Evolutionary conservation across 1,140 invertebrate species (phyloP).

Genomic region (Helicoverpa zea): DNA sequence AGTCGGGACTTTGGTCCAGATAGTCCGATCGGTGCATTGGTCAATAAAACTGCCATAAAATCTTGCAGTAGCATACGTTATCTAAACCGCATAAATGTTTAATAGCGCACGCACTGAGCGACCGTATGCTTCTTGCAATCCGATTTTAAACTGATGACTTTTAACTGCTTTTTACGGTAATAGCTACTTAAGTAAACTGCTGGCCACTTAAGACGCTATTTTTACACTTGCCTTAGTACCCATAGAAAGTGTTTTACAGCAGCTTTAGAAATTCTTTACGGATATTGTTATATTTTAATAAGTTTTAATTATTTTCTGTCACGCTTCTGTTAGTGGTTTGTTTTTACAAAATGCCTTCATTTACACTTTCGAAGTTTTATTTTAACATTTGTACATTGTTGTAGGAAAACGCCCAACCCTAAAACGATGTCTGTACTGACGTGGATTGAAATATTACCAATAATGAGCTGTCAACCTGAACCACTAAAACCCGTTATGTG

Average conservation of each 20-base stretch:
- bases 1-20: slow-evolving; percentile 60
- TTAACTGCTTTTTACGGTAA: slow-evolving; percentile 73
- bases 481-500: slow-evolving; percentile 26
- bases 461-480: slow-evolving; percentile 28
- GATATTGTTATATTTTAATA: not conserved
- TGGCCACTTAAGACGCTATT: slow-evolving; percentile 72
- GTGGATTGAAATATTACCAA: slow-evolving; percentile 37
- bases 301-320: not conserved
- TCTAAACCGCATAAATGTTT: slow-evolving; percentile 82
- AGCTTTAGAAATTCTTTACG: not conserved
- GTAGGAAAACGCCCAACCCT: not conserved
- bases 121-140: slow-evolving; percentile 72
- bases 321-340: too few relatives aligned
- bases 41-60: slow-evolving; percentile 82
- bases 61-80: slow-evolving; percentile 75
- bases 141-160: slow-evolving; percentile 84
- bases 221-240: slow-evolving; percentile 31
- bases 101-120: slow-evolving; percentile 72
- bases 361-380: too few relatives aligned
- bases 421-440: slow-evolving; percentile 12
- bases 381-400: too few relatives aligned
- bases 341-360: too few relatives aligned
- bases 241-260: slow-evolving; percentile 13
- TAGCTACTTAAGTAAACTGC: slow-evolving; percentile 76
- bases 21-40: slow-evolving; percentile 60